Conservation (phyloP, 2,113 vertebrate genomes). For the Acanthochromis polyacanthus region DNA sequence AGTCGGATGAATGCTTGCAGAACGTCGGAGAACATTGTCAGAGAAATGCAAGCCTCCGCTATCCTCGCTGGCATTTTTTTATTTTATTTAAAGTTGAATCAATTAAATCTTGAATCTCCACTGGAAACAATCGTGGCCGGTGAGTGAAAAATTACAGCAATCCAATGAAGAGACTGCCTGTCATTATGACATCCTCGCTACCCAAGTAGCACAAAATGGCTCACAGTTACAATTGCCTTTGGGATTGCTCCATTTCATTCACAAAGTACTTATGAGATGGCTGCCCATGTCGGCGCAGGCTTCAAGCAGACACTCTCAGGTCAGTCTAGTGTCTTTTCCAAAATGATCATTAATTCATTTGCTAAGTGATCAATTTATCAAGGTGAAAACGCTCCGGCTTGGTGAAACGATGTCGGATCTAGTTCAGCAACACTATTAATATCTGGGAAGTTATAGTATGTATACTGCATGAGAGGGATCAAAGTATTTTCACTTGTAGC, state of each 20-base stretch:
- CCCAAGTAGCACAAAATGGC: slow-evolving; percentile 41
- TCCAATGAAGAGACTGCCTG: slow-evolving; percentile 6
- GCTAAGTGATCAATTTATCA: slow-evolving; percentile 32
- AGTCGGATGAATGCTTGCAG: slow-evolving; percentile 32
- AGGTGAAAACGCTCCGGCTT: slow-evolving; percentile 18
- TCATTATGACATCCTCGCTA: slow-evolving; percentile 26
- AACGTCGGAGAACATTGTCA: slow-evolving; percentile 45
- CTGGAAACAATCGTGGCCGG: slow-evolving; percentile 25
- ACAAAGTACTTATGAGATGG: slow-evolving; percentile 33
- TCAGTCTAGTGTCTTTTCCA: slow-evolving; percentile 6
- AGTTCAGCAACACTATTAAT: slow-evolving; percentile 19
- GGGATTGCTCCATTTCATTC: slow-evolving; percentile 47
- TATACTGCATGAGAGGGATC: background rate
- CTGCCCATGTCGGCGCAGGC: slow-evolving; percentile 11
- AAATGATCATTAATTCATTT: slow-evolving; percentile 36
- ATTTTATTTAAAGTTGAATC: slow-evolving; percentile 25
- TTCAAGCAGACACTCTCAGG: slow-evolving; percentile 20
- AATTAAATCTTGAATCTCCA: slow-evolving; percentile 17
- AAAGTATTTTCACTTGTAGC: background rate
- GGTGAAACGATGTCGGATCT: slow-evolving; percentile 18
- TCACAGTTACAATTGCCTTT: slow-evolving; percentile 41
- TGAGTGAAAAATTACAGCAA: background rate
- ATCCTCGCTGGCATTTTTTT: slow-evolving; percentile 9
- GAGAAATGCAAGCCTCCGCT: slow-evolving; percentile 7
- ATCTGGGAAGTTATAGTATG: background rate